Evolutionary conservation across 2,797 vertebrate species (phyloP).

Genomic region (Crypturellus tataupa): DNA sequence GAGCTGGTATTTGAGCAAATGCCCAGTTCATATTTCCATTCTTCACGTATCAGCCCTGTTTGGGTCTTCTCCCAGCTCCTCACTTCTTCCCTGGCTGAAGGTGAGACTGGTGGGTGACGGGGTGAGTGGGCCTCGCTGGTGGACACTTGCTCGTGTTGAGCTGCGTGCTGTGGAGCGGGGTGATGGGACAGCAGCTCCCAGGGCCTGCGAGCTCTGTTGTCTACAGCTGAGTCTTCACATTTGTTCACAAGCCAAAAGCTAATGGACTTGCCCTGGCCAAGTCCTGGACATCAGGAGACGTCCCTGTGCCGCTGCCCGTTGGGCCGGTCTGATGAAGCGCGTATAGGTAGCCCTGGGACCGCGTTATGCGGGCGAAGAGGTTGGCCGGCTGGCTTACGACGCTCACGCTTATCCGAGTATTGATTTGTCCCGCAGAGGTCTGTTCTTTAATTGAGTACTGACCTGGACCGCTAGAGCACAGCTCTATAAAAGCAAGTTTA

Average conservation of each 20-base stretch:
- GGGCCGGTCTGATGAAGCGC: not conserved
- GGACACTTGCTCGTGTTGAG: not conserved
- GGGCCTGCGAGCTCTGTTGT: not conserved
- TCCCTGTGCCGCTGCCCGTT: not conserved
- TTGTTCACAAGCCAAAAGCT: not conserved
- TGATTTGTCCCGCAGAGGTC: not conserved
- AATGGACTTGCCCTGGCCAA: not conserved
- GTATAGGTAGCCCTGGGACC: not conserved
- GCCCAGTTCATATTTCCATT: not conserved
- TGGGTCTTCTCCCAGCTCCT: not conserved
- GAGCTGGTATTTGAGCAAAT: not conserved
- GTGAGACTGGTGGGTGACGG: too few species aligned
- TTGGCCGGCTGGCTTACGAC: not conserved
- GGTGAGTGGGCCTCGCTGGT: not conserved
- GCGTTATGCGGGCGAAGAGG: not conserved
- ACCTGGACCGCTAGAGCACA: not conserved
- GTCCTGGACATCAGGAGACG: not conserved
- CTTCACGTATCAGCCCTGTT: not conserved
- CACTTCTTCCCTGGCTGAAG: not conserved
- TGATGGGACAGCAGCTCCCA: not conserved
- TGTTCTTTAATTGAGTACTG: conserved; percentile 12
- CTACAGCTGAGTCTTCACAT: not conserved
- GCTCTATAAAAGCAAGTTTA: conserved; percentile 13
- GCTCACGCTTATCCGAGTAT: not conserved
- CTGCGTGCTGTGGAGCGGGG: not conserved